Base-by-base conservation (phyloP, 2,888 invertebrate genomes). In the Eupithecia vulgata region DNA sequence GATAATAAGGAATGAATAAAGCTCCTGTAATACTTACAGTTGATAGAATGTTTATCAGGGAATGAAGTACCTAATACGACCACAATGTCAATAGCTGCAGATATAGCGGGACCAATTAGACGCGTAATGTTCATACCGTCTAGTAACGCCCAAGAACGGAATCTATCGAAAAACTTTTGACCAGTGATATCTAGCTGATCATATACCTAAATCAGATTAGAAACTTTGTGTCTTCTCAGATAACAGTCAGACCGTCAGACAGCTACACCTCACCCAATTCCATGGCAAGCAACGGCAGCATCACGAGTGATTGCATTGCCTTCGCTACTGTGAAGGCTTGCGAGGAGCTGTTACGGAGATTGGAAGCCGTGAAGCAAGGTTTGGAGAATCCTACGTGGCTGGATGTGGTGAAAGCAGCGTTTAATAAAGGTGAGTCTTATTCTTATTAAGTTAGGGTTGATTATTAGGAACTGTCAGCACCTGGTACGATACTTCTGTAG, bases 221-320 rank as follows among this genome's bases (percentile, higher is more conserved):
- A 59, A 25, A 1, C 3, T 21, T 10, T 52, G 52, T 21, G 12
- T 52, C 21, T 52, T 21, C 21, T 21, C 62, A 79, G 79, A 68
- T 79, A 7, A 91, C 91, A 1, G 95, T 98, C 0, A 96, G 96
- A 81, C 95, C 96, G 0, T 95, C 95, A n/a, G 95, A 96, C 79
- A 96, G 92, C 74, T 89, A 97, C 64, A 92, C 95, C 4, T 94
- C 96, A 0, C 96, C 97, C 0, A 98, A 98, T 85, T 89, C 95
- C 13, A 90, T 93, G 79, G 95, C 95, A 0, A 96, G 96, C 6
- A 97, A 96, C 21, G 97, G 96, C 0, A 96, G 97, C 82, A 85
- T 96, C 0, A 96, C 96, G 0, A 97, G 97, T 80, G 98, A 98
- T 86, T 90, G 95, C n/a, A 92, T 96, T 3, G 95, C 95, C 73